Evolutionary conservation across 2,888 invertebrate species (phyloP).

Genomic region (Eupithecia pulchellata): DNA sequence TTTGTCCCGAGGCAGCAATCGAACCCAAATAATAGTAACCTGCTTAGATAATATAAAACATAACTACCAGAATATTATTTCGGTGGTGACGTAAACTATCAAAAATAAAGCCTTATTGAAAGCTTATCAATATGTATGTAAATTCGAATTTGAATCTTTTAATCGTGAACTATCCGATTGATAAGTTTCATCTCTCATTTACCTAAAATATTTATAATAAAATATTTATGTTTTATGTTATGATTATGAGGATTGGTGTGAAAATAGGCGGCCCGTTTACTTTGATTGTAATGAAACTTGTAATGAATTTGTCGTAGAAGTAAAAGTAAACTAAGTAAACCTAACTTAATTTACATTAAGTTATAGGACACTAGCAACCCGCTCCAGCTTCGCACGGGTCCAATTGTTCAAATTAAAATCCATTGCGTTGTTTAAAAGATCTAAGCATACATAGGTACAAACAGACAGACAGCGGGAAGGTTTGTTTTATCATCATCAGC

Average conservation of each 20-base stretch:
- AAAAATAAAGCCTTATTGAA: constrained; percentile 43
- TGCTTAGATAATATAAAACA: constrained; percentile 22
- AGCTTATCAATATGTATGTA: constrained; percentile 48
- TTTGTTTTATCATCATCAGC: too few relatives aligned
- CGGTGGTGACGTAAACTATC: constrained; percentile 42
- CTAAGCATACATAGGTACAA: too few relatives aligned
- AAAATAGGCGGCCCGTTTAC: neutral
- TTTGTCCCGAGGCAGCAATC: too few relatives aligned
- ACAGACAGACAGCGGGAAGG: too few relatives aligned
- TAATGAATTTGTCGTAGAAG: neutral
- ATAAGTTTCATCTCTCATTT: constrained; percentile 43
- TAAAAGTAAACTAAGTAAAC: too few relatives aligned
- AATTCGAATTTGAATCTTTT: constrained; percentile 48
- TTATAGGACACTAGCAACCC: too few relatives aligned
- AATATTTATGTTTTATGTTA: constrained; percentile 37
- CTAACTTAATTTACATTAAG: too few relatives aligned
- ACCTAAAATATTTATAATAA: constrained; percentile 35
- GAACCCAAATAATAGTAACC: constrained; percentile 7
- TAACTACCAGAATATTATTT: constrained; percentile 40
- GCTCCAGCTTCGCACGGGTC: too few relatives aligned
- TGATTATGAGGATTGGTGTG: constrained; percentile 13
- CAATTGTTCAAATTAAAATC: too few relatives aligned
- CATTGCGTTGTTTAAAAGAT: too few relatives aligned
- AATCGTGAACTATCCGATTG: constrained; percentile 50
- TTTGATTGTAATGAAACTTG: neutral